Conservation (phyloP, 2,888 invertebrate genomes). For the Disparrhopalites patrizii region DNA sequence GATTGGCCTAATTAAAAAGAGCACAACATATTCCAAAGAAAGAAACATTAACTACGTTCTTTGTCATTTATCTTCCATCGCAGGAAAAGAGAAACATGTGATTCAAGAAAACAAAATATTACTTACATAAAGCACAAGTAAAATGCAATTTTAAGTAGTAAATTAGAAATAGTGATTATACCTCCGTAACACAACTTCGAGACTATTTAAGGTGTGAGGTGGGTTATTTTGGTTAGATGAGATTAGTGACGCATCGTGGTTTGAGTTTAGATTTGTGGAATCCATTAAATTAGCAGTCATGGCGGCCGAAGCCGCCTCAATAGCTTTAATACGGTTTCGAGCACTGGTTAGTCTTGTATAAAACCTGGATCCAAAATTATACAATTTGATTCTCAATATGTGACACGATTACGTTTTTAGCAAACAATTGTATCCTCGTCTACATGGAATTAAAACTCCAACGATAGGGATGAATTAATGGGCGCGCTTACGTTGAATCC, state of each 20-base stretch:
- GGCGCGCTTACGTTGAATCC: conserved; percentile 77
- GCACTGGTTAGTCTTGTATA: conserved; percentile 47
- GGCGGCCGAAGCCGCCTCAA: conserved; percentile 35
- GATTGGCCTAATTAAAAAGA: too few relatives aligned
- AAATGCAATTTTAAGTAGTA: too few relatives aligned
- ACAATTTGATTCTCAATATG: not conserved
- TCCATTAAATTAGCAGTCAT: conserved; percentile 35
- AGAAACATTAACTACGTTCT: too few relatives aligned
- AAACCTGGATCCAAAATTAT: conserved; percentile 37
- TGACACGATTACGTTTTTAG: not conserved
- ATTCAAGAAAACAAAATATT: too few relatives aligned
- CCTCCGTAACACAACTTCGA: conserved; percentile 39
- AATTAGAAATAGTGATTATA: conserved; percentile 23
- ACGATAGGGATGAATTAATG: too few relatives aligned
- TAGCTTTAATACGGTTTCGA: conserved; percentile 47
- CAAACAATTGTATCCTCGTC: too few relatives aligned
- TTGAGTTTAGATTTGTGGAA: conserved; percentile 26
- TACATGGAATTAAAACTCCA: too few relatives aligned
- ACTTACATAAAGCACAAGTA: too few relatives aligned
- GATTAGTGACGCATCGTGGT: conserved; percentile 27
- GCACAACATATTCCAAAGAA: too few relatives aligned
- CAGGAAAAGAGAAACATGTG: too few relatives aligned
- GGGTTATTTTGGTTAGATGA: conserved; percentile 32
- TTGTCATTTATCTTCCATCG: too few relatives aligned
- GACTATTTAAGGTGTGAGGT: conserved; percentile 28